Evolutionary conservation across 1,140 invertebrate species (phyloP).

Genomic region (Oryzaephilus surinamensis): DNA sequence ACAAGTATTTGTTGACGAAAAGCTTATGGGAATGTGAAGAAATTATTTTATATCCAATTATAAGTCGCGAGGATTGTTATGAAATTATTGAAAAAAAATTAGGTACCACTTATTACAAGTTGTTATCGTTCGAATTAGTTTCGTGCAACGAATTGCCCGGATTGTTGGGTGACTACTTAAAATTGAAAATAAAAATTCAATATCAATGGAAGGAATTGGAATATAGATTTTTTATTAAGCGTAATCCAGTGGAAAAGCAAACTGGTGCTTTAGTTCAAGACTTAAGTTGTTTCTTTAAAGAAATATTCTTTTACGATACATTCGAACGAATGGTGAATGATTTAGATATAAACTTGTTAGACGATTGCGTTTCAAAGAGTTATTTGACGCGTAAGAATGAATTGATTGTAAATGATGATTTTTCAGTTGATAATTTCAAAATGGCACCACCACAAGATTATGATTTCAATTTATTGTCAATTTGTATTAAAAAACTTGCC

Average conservation of each 20-base stretch:
- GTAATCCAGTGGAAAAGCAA: slow-evolving; percentile 3
- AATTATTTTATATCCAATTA: slow-evolving; percentile 1
- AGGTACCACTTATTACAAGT: slow-evolving; percentile 3
- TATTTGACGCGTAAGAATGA: slow-evolving; percentile 13
- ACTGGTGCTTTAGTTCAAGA: slow-evolving; percentile 5
- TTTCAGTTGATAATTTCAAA: slow-evolving; percentile 1
- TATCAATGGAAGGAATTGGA: not conserved
- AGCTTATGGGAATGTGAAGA: slow-evolving; percentile 7
- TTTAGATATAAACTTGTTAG: slow-evolving; percentile 2
- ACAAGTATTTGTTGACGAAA: too few relatives aligned
- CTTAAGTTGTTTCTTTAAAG: slow-evolving; percentile 10
- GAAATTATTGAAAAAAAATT: slow-evolving; percentile 8
- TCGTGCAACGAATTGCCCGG: slow-evolving; percentile 1
- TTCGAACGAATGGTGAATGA: slow-evolving; percentile 6
- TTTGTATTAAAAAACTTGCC: slow-evolving; percentile 14
- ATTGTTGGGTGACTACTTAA: slow-evolving; percentile 6
- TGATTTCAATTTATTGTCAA: slow-evolving; percentile 8
- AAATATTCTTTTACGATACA: slow-evolving; percentile 11
- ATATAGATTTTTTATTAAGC: slow-evolving; percentile 12
- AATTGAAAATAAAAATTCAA: slow-evolving; percentile 4
- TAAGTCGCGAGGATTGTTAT: slow-evolving; percentile 15
- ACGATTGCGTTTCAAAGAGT: slow-evolving; percentile 9
- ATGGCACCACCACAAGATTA: slow-evolving; percentile 1
- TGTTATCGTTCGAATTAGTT: slow-evolving; percentile 5
- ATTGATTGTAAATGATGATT: slow-evolving; percentile 14